Base-by-base conservation (phyloP, 2,888 invertebrate genomes). In the Nemapogon koenigi region DNA sequence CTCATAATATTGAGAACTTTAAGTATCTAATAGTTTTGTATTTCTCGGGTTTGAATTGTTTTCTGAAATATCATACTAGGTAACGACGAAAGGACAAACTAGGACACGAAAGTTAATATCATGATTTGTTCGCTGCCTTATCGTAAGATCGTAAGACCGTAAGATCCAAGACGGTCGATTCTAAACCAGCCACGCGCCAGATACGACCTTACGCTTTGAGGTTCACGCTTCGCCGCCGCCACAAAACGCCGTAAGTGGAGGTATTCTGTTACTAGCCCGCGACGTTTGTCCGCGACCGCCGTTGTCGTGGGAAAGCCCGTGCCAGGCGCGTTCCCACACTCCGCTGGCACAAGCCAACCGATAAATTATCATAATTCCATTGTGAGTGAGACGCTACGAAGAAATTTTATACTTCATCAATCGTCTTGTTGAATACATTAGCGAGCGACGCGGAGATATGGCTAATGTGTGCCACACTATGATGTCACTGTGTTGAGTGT, bases 321-420 rank as follows among this genome's bases (percentile, higher is more conserved):
- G 71, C 70, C 70, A 63, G 59, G 72, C 75, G 71, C 78, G 80
- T 80, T 79, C 81, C 80, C 81, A 80, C 79, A 76, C 76, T 69
- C 69, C 65, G 64, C 68, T 73, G 73, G 76, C 75, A 78, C 76
- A 72, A 75, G 78, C 73, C 73, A 79, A 72, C 67, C 76, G 78
- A 78, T 78, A 78, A 76, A 78, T 78, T 76, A 78, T 76, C 78
- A 78, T 78, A 78, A 78, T 76, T 76, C 76, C 72, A 78, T 78
- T 78, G 78, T 78, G 75, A 73, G 72, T 72, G 75, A 73, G 76
- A 75, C 76, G 73, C 69, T 78, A 75, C 76, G 69, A 71, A 76
- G 78, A 78, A 78, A 76, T 75, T 75, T 75, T 73, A 76, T 75
- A 75, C 75, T 75, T 75, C 75, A 75, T 76, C 78, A 75, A 76